Percentiles rank a stretch among this genome's conserved stretches.
Evolutionary conservation across 2,797 vertebrate genomes (phyloP).

Genomic region (Spinus olivaceus): DNA sequence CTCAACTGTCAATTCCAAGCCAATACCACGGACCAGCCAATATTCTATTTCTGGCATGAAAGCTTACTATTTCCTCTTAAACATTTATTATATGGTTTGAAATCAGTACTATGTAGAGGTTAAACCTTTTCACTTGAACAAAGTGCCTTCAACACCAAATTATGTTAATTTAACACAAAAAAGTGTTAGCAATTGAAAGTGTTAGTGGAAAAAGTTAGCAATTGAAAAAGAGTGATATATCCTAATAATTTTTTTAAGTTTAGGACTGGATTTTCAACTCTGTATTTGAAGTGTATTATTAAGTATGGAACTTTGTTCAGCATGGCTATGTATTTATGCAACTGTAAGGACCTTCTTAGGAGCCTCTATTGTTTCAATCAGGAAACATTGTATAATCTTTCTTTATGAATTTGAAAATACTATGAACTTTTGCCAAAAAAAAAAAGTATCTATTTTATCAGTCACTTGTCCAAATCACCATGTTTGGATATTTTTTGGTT

Average conservation of each 20-base stretch:
- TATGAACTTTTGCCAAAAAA: neutral
- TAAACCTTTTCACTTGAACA: slow-evolving; percentile 27
- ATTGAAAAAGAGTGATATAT: neutral
- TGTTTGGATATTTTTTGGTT: neutral
- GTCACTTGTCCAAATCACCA: neutral
- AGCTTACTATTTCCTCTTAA: slow-evolving; percentile 44
- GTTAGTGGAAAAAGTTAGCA: neutral
- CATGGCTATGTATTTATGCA: neutral
- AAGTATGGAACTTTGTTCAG: neutral
- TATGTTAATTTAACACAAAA: slow-evolving; percentile 28
- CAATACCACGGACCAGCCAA: neutral
- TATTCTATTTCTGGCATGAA: slow-evolving; percentile 21
- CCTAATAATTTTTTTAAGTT: neutral
- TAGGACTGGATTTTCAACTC: neutral
- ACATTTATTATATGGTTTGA: slow-evolving; percentile 16
- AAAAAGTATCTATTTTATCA: neutral
- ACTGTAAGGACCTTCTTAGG: neutral
- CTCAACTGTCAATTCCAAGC: slow-evolving; percentile 2
- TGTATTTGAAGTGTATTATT: neutral
- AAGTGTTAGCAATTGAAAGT: neutral
- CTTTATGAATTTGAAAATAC: neutral
- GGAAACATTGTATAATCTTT: neutral
- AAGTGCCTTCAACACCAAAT: slow-evolving; percentile 20
- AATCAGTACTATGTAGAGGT: slow-evolving; percentile 24
- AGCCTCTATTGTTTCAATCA: neutral